Evolutionary conservation across 2,797 vertebrate species (phyloP), one percentile per base, ranked within the genome.

Genomic region (Urocyon cinereoargenteus): DNA sequence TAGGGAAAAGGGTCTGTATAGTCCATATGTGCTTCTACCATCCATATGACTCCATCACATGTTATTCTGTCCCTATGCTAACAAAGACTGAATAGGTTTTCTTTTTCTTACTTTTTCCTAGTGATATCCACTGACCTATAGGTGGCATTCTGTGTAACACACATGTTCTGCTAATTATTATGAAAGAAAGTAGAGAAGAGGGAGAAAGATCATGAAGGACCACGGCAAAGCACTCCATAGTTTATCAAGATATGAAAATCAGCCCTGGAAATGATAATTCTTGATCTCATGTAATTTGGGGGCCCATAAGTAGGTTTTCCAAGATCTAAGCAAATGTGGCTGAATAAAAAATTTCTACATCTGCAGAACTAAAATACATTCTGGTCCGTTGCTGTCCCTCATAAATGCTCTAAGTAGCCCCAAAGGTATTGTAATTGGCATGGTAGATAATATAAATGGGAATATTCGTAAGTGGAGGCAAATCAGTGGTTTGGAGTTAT

Each of bases 191-290:
- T 34, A 66, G 70, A 94, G 13, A 90, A 51, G 53, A 91, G 53
- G 51, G 61, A 79, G 78, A 78, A 94, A 57, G 26, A 61, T 95
- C 51, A 82, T 3, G 59, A 91, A 92, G n/a, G 72, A 55, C 31
- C 34, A 40, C 91, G 31, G 18, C 51, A 86, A 91, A 73, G 24
- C 77, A 78, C 59, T 82, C 96, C 66, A 68, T 28, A 83, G 61
- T 94, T 89, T 87, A 90, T 90, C 28, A 81, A 97, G 40, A 89
- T 79, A 59, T 61, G 45, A 95, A 96, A 94, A 89, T 11, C 26
- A 15, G 78, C 88, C 18, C 34, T 90, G 53, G 59, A 90, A 94
- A 90, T 84, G 88, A 88, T 81, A 96, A 94, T 82, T 86, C 51
- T 88, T 53, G 22, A 19, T 73, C 45, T 78, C 18, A 26, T 53